These are phyloP conservation scores for Drosophila bifasciata DNA, from an alignment of 1,140 invertebrate genomes.

Conservation along the genomic window DNA sequence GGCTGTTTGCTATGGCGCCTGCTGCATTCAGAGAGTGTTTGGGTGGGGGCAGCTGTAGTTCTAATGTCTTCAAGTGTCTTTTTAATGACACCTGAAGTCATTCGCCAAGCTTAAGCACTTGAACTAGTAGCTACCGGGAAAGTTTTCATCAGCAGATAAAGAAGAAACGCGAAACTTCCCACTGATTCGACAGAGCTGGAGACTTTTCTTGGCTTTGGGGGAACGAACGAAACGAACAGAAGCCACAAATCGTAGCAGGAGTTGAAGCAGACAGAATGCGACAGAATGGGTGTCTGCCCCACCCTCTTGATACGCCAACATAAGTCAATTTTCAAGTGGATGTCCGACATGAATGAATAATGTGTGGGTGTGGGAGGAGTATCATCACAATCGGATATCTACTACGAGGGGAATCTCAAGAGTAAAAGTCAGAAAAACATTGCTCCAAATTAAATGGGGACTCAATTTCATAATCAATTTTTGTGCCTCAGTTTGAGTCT, in stretches of 20 bases:
- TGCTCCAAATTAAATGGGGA: background rate
- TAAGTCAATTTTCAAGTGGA: conserved; percentile 70
- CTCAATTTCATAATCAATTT: conserved; percentile 7
- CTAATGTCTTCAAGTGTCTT: conserved; percentile 60
- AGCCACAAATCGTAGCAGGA: conserved; percentile 23
- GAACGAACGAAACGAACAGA: no score
- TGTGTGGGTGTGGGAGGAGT: conserved; percentile 35
- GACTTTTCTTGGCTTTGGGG: no score
- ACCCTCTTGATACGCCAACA: conserved; percentile 24
- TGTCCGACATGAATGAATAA: conserved; percentile 69
- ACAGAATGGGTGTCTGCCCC: background rate
- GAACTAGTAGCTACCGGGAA: conserved; percentile 21
- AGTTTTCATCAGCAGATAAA: conserved; percentile 15
- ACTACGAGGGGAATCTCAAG: no score
- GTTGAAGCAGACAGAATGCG: conserved; percentile 6
- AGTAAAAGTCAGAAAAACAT: no score
- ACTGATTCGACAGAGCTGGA: conserved; percentile 27
- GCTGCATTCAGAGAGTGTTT: conserved; percentile 1
- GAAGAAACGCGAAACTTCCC: conserved; percentile 9
- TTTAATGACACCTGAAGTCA: conserved; percentile 61
- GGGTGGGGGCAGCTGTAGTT: conserved; percentile 49
- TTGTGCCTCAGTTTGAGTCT: background rate
- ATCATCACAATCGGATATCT: no score
- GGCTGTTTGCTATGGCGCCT: conserved; percentile 21
- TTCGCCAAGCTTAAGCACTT: conserved; percentile 44